Evolutionary conservation across 2,113 vertebrate species (phyloP), one percentile per base, ranked within the genome.

Genomic region (Lonchura striata): DNA sequence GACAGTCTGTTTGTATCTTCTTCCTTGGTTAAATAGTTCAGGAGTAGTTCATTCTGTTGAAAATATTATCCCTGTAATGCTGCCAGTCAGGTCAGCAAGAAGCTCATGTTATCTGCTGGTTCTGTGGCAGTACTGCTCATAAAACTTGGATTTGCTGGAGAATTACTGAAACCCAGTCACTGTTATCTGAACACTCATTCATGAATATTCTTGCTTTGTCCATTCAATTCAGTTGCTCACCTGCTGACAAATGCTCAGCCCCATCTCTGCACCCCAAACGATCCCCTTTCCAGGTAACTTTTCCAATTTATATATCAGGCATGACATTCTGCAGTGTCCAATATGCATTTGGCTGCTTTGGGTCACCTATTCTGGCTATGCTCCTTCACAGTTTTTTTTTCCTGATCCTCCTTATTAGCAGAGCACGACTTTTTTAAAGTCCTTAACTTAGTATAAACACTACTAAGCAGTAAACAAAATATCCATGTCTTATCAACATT

Each of bases 21-120:
- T 93, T 46, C 70, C 17, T 11, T 82, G n/a, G 37, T 3, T 5
- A 82, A 89, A 66, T 30, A 86, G 75, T 86, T 96, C 44, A 88
- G 65, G 42, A 96, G 60, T 16, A 88, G 95, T 81, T 90, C 64
- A 91, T 92, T 64, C 46, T 92, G 82, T 72, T 82, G 33, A 86
- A 97, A 95, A 94, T 91, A 94, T 68, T 95, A 74, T 82, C 77
- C 15, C 80, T 94, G 65, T 91, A 87, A 37, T 82, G 35, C 52
- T 16, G 14, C 86, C 80, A 88, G 41, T 18, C 31, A 60, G 85
- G 56, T 82, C 68, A 80, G 52, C 27, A 86, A 52, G 69, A 49
- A 70, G 57, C 44, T 96, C 44, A 10, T 61, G 39, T 94, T 83
- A 68, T 91, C 72, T 95, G 44, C 71, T 76, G 14, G 0, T 70